phyloP scores from a whole-genome alignment of 1,140 invertebrate genomes.

The Plectrocnemia conspersa region DNA sequence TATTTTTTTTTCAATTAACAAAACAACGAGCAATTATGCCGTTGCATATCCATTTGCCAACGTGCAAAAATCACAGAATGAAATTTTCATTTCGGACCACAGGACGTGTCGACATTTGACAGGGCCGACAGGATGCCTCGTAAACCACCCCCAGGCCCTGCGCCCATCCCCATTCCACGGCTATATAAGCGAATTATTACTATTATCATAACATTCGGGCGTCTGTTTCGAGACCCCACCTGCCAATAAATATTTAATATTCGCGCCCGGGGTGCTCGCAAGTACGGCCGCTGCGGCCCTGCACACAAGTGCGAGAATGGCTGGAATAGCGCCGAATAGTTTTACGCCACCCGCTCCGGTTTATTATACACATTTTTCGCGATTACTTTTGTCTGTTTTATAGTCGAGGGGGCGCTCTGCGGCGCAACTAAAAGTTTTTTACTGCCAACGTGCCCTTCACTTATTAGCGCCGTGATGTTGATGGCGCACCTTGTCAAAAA shows the following conservation, averaged over 20 bases:
- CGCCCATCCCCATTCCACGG: neutral
- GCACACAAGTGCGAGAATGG: neutral
- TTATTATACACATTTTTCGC: conserved; percentile 25
- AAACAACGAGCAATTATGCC: too few species aligned
- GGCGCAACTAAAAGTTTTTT: conserved; percentile 22
- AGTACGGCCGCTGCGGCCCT: too few species aligned
- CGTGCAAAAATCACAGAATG: neutral
- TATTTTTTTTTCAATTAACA: too few species aligned
- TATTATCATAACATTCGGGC: conserved; percentile 18
- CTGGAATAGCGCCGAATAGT: neutral
- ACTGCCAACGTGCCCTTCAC: conserved; percentile 16
- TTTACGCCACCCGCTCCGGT: conserved; percentile 8
- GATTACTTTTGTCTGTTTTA: conserved; percentile 18
- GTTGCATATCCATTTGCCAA: too few species aligned
- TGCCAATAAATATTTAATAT: conserved; percentile 23
- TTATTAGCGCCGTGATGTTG: conserved; percentile 6
- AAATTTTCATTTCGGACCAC: neutral
- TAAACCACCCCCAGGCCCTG: neutral
- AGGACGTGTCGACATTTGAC: conserved; percentile 1
- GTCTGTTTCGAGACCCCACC: neutral
- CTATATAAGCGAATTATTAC: conserved; percentile 24
- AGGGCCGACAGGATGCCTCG: neutral
- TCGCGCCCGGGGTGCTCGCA: too few species aligned
- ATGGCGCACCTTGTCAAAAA: neutral
- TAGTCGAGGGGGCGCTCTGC: neutral